A percentile compares a stretch with the other conserved stretches of the same genome.
Evolutionary conservation across 2,888 invertebrate species (phyloP).

Genomic region (Entomobrya multifasciata): DNA sequence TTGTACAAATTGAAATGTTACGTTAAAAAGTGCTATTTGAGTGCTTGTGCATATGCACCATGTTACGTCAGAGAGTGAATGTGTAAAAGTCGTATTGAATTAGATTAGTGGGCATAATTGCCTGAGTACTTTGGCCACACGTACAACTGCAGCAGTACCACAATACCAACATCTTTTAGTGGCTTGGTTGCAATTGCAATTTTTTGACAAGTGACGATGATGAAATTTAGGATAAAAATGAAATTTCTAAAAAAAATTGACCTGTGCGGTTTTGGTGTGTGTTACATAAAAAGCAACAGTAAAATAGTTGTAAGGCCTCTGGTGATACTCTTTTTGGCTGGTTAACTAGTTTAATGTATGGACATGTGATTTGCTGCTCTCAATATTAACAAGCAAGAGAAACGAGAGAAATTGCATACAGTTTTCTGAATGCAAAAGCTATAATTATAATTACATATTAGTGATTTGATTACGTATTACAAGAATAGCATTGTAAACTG

Average conservation of each 20-base stretch:
- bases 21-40: constrained; percentile 24
- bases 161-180: constrained; percentile 10
- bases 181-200: too few species aligned
- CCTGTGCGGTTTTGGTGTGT: constrained; percentile 37
- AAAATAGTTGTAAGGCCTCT: neutral
- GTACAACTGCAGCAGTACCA: neutral
- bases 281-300: constrained; percentile 35
- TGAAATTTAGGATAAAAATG: neutral
- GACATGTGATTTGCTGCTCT: constrained; percentile 5
- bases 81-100: neutral
- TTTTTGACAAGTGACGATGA: neutral
- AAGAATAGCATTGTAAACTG: too few species aligned
- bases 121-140: neutral
- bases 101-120: neutral
- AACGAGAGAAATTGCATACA: neutral
- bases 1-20: constrained; percentile 38
- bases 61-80: neutral
- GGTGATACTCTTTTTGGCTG: constrained; percentile 18
- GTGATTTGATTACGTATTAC: too few species aligned
- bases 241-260: constrained; percentile 12
- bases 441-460: too few species aligned
- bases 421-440: too few species aligned
- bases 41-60: too few species aligned
- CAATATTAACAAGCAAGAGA: constrained; percentile 11
- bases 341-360: constrained; percentile 9